A percentile compares a stretch with the other conserved stretches of the same genome.
Conservation (phyloP, 2,113 vertebrate genomes). For the Etheostoma spectabile region DNA sequence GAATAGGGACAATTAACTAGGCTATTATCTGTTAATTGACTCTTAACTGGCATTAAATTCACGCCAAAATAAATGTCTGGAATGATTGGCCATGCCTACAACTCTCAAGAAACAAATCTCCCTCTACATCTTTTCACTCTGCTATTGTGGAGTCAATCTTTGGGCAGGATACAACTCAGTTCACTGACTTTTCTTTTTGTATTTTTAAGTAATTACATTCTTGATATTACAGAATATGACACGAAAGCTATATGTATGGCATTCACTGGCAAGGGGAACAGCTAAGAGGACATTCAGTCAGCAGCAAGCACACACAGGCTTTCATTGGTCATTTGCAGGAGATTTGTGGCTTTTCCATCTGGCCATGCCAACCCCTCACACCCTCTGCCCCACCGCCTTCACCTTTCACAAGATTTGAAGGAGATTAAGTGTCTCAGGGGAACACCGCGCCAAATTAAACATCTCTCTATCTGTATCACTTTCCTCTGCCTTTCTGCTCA, state of each 20-base stretch:
- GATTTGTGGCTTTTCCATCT: constrained; percentile 52
- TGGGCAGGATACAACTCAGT: not conserved
- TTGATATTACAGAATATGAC: not conserved
- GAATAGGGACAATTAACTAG: constrained; percentile 18
- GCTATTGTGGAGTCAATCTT: not conserved
- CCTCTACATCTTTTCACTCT: not conserved
- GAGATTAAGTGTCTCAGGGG: constrained; percentile 67
- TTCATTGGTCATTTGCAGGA: constrained; percentile 32
- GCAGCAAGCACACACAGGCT: not conserved
- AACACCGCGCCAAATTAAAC: constrained; percentile 62
- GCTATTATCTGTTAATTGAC: constrained; percentile 44
- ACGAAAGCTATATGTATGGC: not conserved
- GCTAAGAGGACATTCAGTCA: not conserved
- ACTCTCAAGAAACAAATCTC: constrained; percentile 27
- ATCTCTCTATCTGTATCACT: constrained; percentile 62
- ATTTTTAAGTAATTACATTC: not conserved
- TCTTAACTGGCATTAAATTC: constrained; percentile 49
- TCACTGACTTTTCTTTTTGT: not conserved
- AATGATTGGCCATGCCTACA: constrained; percentile 30
- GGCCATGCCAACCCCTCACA: constrained; percentile 12
- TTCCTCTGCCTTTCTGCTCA: constrained; percentile 27
- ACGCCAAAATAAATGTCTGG: constrained; percentile 48
- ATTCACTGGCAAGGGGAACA: not conserved
- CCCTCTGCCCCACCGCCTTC: constrained; percentile 33
- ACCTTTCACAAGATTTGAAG: constrained; percentile 51